Percentiles rank a stretch among this genome's conserved stretches.
Evolutionary conservation across 1,140 invertebrate genomes (phyloP).

Genomic region (Scaptomyza pallida): DNA sequence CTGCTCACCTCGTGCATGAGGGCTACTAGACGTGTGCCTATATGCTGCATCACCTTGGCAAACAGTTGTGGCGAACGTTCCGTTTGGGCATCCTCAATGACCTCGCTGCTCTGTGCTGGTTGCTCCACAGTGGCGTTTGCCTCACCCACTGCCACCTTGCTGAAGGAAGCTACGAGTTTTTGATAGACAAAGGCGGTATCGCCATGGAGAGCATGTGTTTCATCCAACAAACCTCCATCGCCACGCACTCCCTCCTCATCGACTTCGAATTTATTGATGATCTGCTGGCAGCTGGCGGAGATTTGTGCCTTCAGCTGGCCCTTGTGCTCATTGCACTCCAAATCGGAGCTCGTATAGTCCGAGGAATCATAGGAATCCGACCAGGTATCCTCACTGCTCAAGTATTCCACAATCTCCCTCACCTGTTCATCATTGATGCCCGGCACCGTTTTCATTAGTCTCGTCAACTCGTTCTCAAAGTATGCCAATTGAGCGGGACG

Average conservation of each 20-base stretch:
- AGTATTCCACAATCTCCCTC: conserved; percentile 94
- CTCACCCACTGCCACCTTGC: conserved; percentile 87
- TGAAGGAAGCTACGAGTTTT: conserved; percentile 91
- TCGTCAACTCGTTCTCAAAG: conserved; percentile 94
- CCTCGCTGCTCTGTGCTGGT: conserved; percentile 2
- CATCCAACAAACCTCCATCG: conserved; percentile 86
- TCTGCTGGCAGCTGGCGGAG: conserved; percentile 93
- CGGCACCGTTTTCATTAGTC: conserved; percentile 96
- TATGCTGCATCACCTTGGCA: conserved; percentile 96
- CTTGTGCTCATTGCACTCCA: conserved; percentile 89
- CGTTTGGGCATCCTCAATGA: conserved; percentile 52
- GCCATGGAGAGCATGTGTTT: conserved; percentile 86
- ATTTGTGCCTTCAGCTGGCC: conserved; percentile 92
- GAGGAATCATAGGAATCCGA: conserved; percentile 96
- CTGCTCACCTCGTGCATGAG: conserved; percentile 96
- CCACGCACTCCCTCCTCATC: conserved; percentile 85
- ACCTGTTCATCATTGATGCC: conserved; percentile 95
- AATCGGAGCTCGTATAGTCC: conserved; percentile 94
- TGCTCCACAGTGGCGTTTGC: conserved; percentile 17
- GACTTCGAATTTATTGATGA: conserved; percentile 92
- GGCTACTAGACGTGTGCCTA: conserved; percentile 93
- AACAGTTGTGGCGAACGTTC: conserved; percentile 93
- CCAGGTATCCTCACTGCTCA: conserved; percentile 96
- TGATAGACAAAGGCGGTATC: conserved; percentile 94
- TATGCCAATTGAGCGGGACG: conserved; percentile 93